Evolutionary conservation across 2,797 vertebrate genomes (phyloP).

Genomic region (Botia kubotai): DNA sequence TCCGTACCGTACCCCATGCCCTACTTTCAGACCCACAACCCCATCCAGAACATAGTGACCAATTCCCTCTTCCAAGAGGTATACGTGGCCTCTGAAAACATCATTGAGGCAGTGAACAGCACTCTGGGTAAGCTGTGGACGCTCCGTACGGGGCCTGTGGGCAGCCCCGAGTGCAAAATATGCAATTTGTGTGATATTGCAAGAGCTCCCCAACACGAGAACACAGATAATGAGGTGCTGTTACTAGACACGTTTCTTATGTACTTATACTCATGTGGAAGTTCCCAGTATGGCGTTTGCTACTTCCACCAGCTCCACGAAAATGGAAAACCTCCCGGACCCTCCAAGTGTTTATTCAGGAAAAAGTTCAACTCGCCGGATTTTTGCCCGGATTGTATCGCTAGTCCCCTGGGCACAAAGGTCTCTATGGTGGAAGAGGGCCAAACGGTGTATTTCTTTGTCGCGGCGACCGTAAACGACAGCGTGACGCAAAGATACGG

Average conservation of each 20-base stretch:
- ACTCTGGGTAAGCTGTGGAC: conserved; percentile 71
- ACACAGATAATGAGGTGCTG: conserved; percentile 84
- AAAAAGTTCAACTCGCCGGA: conserved; percentile 75
- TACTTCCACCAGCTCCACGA: conserved; percentile 83
- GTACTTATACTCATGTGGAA: conserved; percentile 89
- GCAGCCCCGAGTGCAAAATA: conserved; percentile 79
- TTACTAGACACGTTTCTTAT: conserved; percentile 85
- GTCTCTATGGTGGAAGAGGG: conserved; percentile 84
- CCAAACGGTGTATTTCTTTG: conserved; percentile 86
- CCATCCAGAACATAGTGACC: conserved; percentile 86
- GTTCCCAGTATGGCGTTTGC: conserved; percentile 85
- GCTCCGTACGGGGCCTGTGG: conserved; percentile 84
- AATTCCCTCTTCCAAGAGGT: conserved; percentile 73
- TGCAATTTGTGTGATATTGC: conserved; percentile 80
- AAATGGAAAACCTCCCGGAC: conserved; percentile 62
- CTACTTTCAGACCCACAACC: conserved; percentile 74
- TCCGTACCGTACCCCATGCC: conserved; percentile 83
- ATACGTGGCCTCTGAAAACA: conserved; percentile 87
- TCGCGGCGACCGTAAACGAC: conserved; percentile 85
- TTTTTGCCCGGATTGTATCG: conserved; percentile 89
- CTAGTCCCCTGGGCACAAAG: conserved; percentile 88
- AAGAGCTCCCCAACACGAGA: conserved; percentile 19
- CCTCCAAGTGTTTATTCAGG: conserved; percentile 84
- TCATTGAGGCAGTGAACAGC: conserved; percentile 76
- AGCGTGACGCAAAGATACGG: conserved; percentile 81